Percentiles rank a stretch among this genome's conserved stretches.
Conservation (phyloP, 2,797 vertebrate genomes). For the Gambusia yucatana region DNA sequence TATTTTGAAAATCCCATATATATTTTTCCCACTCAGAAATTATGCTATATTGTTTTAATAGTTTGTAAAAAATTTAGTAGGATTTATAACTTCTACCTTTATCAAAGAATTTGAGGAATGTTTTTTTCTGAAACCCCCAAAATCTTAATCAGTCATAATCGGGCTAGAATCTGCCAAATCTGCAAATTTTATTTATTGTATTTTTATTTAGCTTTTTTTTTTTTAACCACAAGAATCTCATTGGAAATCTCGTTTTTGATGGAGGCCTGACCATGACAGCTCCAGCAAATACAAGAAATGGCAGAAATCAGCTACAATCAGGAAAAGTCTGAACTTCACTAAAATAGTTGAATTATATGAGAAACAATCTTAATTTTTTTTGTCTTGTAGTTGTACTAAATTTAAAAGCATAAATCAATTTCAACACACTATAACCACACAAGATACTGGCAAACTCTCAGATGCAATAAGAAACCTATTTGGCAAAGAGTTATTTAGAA, state of each 20-base stretch:
- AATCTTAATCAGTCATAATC: not conserved
- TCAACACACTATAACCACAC: conserved; percentile 68
- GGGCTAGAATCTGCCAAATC: not conserved
- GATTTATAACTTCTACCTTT: not conserved
- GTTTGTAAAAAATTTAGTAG: not conserved
- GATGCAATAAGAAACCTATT: conserved; percentile 61
- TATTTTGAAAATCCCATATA: not conserved
- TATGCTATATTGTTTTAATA: not conserved
- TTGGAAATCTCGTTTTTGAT: not conserved
- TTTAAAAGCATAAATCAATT: conserved; percentile 59
- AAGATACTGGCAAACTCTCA: conserved; percentile 77
- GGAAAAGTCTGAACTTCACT: not conserved
- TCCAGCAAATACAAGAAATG: not conserved
- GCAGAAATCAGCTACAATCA: not conserved
- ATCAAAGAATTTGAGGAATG: not conserved
- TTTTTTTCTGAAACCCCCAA: not conserved
- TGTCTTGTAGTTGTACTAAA: conserved; percentile 55
- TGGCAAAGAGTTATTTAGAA: not conserved
- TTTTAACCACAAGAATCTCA: not conserved
- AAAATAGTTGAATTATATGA: not conserved
- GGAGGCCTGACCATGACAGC: not conserved
- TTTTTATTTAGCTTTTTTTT: not conserved
- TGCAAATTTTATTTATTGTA: not conserved
- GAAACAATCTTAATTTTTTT: conserved; percentile 26
- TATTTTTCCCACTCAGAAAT: not conserved